Conservation (phyloP, 2,797 vertebrate genomes). For the Harpagifer antarcticus region DNA sequence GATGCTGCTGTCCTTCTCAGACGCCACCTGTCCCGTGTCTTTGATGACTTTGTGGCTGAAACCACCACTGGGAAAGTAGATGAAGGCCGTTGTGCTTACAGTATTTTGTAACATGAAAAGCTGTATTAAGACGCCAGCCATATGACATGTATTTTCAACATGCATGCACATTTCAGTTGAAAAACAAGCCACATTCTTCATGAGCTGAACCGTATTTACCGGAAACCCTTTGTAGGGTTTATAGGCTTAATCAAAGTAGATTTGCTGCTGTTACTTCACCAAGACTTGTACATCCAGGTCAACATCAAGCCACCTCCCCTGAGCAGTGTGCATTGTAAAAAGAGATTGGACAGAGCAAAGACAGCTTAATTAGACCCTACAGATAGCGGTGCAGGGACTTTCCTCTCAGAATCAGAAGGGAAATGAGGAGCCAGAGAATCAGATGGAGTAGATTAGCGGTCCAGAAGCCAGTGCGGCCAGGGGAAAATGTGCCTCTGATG, state of each 20-base stretch:
- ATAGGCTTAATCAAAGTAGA: slow-evolving; percentile 79
- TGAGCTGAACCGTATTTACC: slow-evolving; percentile 57
- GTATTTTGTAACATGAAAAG: slow-evolving; percentile 46
- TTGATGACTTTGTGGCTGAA: slow-evolving; percentile 42
- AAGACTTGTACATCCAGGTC: slow-evolving; percentile 67
- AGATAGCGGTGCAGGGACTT: slow-evolving; percentile 77
- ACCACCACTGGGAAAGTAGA: slow-evolving; percentile 26
- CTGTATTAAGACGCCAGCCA: slow-evolving; percentile 36
- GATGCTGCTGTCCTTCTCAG: slow-evolving; percentile 53
- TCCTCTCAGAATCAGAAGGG: slow-evolving; percentile 73
- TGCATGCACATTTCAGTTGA: slow-evolving; percentile 51
- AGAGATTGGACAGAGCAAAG: slow-evolving; percentile 63
- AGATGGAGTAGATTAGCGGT: slow-evolving; percentile 79
- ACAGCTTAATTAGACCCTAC: slow-evolving; percentile 84
- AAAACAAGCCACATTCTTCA: slow-evolving; percentile 72
- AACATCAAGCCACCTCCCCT: slow-evolving; percentile 61
- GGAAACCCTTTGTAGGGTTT: slow-evolving; percentile 73
- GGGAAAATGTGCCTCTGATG: slow-evolving; percentile 77
- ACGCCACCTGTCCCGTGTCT: slow-evolving; percentile 43
- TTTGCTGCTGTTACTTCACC: slow-evolving; percentile 73
- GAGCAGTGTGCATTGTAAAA: slow-evolving; percentile 58
- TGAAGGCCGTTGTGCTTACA: slow-evolving; percentile 1
- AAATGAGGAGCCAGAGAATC: slow-evolving; percentile 80
- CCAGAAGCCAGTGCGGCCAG: slow-evolving; percentile 75
- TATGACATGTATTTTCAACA: slow-evolving; percentile 43